Percentiles rank a stretch among this genome's conserved stretches.
phyloP scores from a whole-genome alignment of 1,140 invertebrate species.

The Drosophila santomea region DNA sequence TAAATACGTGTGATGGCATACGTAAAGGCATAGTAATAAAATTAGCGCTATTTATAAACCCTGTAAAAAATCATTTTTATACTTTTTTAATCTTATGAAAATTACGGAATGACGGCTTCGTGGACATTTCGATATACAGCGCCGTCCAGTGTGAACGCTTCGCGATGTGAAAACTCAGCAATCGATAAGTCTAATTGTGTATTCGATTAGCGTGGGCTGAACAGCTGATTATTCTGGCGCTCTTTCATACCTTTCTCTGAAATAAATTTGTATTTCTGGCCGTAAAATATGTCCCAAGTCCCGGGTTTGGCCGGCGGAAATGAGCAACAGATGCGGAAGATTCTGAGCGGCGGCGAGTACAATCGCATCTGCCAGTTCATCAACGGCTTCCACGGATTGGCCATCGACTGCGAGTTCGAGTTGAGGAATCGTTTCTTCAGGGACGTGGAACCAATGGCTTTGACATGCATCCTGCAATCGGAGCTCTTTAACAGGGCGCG shows the following conservation, averaged over 20 bases:
- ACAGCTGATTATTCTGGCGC: conserved; percentile 48
- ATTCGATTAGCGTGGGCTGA: neutral
- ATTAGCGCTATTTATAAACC: too few relatives aligned
- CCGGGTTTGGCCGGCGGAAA: conserved; percentile 1
- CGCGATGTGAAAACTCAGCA: neutral
- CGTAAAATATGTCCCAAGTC: conserved; percentile 30
- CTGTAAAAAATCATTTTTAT: too few relatives aligned
- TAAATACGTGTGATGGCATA: too few relatives aligned
- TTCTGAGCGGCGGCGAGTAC: conserved; percentile 54
- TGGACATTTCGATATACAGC: too few relatives aligned
- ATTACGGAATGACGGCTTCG: too few relatives aligned
- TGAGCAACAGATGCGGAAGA: conserved; percentile 35
- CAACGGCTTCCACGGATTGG: conserved; percentile 58
- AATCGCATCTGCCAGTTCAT: conserved; percentile 68
- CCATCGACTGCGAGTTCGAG: conserved; percentile 83
- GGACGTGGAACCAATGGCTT: conserved; percentile 84
- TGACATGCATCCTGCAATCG: conserved; percentile 86
- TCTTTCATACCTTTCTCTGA: conserved; percentile 9
- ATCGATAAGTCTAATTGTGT: neutral
- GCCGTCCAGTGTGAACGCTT: neutral
- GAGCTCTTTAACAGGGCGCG: conserved; percentile 75
- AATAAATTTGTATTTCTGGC: conserved; percentile 11
- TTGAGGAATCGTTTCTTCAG: conserved; percentile 76
- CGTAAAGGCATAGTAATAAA: too few relatives aligned
- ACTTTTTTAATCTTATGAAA: too few relatives aligned